phyloP scores from a whole-genome alignment of 2,113 vertebrate species.

The Eptesicus fuscus region DNA sequence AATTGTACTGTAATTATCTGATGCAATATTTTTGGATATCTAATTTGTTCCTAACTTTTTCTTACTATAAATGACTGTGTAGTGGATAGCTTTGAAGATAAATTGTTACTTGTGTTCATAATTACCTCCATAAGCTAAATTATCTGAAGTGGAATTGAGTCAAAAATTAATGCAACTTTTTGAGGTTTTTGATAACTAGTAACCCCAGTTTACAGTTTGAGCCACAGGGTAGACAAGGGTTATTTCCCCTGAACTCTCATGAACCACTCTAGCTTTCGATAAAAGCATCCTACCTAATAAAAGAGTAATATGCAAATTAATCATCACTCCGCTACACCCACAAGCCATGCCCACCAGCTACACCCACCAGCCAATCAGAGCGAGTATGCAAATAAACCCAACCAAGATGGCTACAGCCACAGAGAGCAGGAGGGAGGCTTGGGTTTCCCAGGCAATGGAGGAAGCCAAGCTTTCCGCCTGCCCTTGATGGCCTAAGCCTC shows the following conservation, averaged over 20 bases:
- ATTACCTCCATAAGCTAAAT: conserved; percentile 4
- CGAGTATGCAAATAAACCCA: no score
- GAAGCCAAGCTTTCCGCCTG: no score
- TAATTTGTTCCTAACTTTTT: neutral
- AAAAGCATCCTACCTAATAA: neutral
- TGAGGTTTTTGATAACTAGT: neutral
- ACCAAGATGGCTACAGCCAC: no score
- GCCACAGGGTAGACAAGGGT: no score
- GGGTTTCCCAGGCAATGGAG: no score
- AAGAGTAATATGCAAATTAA: no score
- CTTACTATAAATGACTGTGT: neutral
- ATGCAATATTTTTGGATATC: neutral
- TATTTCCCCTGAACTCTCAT: neutral
- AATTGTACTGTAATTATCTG: neutral
- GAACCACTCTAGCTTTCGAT: neutral
- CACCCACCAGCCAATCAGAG: no score
- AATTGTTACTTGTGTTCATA: neutral
- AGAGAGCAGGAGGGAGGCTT: no score
- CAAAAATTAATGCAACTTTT: neutral
- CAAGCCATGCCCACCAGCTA: no score
- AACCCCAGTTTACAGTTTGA: neutral
- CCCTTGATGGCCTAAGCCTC: no score
- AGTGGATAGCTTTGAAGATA: neutral
- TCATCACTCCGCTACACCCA: no score
- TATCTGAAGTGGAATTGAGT: neutral